Conservation (phyloP, 2,888 invertebrate species). For the Mimachlamys varia region DNA sequence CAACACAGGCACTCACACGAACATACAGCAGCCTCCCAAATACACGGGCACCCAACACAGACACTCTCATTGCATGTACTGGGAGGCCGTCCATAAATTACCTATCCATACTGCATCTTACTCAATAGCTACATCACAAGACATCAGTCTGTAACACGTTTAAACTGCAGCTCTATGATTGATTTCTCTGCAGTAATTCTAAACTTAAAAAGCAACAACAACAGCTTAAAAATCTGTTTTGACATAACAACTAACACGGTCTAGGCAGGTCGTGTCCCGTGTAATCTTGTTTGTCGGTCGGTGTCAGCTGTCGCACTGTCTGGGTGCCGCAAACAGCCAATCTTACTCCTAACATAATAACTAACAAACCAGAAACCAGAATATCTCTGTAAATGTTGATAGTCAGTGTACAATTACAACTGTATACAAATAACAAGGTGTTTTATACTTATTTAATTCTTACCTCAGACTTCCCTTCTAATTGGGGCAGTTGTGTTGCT, state of each 20-base stretch:
- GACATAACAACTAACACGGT: neutral
- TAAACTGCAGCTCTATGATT: neutral
- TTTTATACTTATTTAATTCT: too few relatives aligned
- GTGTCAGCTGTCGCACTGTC: neutral
- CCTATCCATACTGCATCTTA: too few relatives aligned
- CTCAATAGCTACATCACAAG: too few relatives aligned
- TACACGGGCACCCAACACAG: too few relatives aligned
- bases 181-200: neutral
- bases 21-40: too few relatives aligned
- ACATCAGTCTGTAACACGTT: neutral
- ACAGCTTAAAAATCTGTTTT: neutral
- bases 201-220: neutral
- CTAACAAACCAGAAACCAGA: neutral
- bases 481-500: too few relatives aligned
- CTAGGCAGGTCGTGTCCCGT: neutral
- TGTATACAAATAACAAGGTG: too few relatives aligned
- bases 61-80: too few relatives aligned
- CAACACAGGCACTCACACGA: too few relatives aligned
- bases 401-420: neutral
- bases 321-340: neutral
- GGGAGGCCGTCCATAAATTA: too few relatives aligned
- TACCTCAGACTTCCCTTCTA: too few relatives aligned
- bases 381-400: neutral
- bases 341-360: neutral
- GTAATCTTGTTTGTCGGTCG: neutral